Conservation (phyloP, 2,113 vertebrate species). For the Fukomys damarensis region DNA sequence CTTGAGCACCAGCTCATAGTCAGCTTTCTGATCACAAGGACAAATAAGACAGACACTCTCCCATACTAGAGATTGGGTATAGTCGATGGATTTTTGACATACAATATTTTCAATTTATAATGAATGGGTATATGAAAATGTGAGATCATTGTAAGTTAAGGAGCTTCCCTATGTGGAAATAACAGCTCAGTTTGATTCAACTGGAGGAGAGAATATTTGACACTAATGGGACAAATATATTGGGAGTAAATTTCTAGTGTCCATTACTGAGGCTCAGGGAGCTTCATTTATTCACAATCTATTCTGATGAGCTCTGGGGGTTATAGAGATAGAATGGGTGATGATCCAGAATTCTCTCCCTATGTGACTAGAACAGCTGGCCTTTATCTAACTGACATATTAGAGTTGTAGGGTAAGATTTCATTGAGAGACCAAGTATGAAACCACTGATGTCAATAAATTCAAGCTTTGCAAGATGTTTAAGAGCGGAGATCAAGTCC, state of each 20-base stretch:
- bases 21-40: not conserved
- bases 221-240: not conserved
- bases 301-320: slow-evolving; percentile 42
- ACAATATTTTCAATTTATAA: not conserved
- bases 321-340: slow-evolving; percentile 36
- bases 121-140: not conserved
- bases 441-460: slow-evolving; percentile 61
- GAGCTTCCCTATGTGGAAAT: not conserved
- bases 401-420: slow-evolving; percentile 60
- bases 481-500: slow-evolving; percentile 28
- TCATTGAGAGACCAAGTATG: not conserved
- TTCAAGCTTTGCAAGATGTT: slow-evolving; percentile 30
- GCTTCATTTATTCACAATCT: slow-evolving; percentile 34
- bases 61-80: not conserved
- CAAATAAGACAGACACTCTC: not conserved
- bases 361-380: slow-evolving; percentile 32
- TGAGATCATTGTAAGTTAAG: not conserved
- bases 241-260: not conserved
- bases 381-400: slow-evolving; percentile 57
- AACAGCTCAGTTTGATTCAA: not conserved
- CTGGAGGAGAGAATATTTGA: not conserved
- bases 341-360: slow-evolving; percentile 28
- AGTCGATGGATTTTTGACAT: not conserved
- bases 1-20: not conserved
- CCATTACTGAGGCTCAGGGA: slow-evolving; percentile 10